Conservation (phyloP, 2,888 invertebrate genomes). For the Xestobium rufovillosum region DNA sequence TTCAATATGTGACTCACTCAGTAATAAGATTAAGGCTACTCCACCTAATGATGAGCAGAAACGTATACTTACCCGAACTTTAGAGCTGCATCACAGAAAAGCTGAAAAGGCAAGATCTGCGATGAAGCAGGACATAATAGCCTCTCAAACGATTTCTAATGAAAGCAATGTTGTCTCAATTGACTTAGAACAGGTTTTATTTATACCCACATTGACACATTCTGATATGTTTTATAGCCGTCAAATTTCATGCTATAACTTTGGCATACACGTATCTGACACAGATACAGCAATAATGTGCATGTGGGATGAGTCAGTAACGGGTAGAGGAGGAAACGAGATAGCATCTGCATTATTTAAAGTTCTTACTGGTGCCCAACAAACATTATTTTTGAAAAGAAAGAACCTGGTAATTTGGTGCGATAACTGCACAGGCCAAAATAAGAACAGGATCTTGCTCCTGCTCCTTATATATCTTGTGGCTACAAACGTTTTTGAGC, state of each 20-base stretch:
- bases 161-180: slow-evolving; percentile 20
- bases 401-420: no score
- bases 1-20: slow-evolving; percentile 10
- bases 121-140: slow-evolving; percentile 20
- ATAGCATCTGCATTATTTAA: slow-evolving; percentile 16
- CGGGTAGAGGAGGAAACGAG: slow-evolving; percentile 25
- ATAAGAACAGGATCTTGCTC: slow-evolving; percentile 11
- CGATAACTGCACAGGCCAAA: slow-evolving; percentile 18
- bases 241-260: slow-evolving; percentile 15
- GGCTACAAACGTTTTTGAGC: slow-evolving; percentile 4
- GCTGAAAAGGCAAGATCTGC: slow-evolving; percentile 13
- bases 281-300: slow-evolving; percentile 22
- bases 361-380: slow-evolving; percentile 3
- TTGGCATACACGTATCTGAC: slow-evolving; percentile 4
- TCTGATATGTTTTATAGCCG: slow-evolving; percentile 29
- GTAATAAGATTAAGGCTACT: slow-evolving; percentile 5
- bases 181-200: slow-evolving; percentile 31
- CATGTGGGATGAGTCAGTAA: slow-evolving; percentile 25
- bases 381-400: slow-evolving; percentile 6
- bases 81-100: slow-evolving; percentile 21
- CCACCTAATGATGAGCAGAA: slow-evolving; percentile 1
- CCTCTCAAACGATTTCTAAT: slow-evolving; percentile 21
- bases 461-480: slow-evolving; percentile 4
- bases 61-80: slow-evolving; percentile 6
- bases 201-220: slow-evolving; percentile 30